phyloP scores from a whole-genome alignment of 2,797 vertebrate genomes.

The Hapalemur alaotrensis region DNA sequence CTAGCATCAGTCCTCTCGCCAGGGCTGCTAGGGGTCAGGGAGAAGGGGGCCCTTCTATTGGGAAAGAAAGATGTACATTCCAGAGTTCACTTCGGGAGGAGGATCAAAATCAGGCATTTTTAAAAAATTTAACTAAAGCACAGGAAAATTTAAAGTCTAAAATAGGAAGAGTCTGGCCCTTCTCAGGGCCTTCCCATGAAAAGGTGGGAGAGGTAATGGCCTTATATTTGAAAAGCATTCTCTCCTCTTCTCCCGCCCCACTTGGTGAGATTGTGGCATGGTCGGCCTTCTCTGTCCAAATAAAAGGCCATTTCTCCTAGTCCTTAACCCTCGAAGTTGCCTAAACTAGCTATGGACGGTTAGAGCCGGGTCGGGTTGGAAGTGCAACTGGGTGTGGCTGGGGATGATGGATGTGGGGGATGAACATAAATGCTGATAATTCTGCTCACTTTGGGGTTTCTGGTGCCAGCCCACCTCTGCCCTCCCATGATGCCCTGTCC shows the following conservation, averaged over 20 bases:
- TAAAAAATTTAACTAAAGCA: neutral
- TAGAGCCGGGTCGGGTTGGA: neutral
- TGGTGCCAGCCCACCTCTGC: neutral
- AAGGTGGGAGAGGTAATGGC: neutral
- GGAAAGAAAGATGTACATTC: neutral
- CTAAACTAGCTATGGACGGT: neutral
- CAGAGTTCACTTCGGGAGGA: neutral
- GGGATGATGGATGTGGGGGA: neutral
- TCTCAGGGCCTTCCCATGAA: neutral
- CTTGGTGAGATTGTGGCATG: neutral
- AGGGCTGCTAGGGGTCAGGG: neutral
- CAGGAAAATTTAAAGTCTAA: conserved; percentile 23
- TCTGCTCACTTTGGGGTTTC: neutral
- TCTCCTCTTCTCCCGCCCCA: neutral
- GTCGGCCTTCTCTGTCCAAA: neutral
- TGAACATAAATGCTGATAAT: neutral
- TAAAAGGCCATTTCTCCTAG: neutral
- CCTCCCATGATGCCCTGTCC: neutral
- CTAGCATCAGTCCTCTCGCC: neutral
- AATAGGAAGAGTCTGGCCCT: neutral
- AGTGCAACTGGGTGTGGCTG: conserved; percentile 24
- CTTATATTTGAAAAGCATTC: neutral
- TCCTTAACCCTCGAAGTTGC: conserved; percentile 20
- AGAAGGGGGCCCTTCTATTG: neutral
- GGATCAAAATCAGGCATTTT: neutral